Evolutionary conservation across 2,113 vertebrate genomes (phyloP).

Genomic region (Eolophus roseicapilla): DNA sequence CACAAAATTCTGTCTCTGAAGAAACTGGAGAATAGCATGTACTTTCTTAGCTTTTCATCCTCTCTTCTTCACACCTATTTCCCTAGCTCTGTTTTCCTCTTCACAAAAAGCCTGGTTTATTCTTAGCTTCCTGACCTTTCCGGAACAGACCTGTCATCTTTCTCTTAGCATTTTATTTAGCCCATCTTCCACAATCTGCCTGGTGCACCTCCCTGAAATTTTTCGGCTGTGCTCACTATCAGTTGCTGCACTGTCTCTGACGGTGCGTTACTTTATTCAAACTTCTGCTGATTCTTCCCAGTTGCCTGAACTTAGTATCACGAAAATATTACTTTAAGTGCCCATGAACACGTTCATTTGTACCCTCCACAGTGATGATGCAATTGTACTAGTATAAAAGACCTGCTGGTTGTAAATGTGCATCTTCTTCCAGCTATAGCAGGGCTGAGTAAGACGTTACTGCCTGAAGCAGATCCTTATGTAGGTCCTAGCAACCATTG

Average conservation of each 20-base stretch:
- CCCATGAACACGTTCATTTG: not conserved
- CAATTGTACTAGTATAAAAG: not conserved
- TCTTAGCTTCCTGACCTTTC: conserved; percentile 54
- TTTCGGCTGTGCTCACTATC: not conserved
- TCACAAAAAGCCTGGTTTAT: not conserved
- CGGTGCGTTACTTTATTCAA: not conserved
- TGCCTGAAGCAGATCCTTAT: not conserved
- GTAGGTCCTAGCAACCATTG: not conserved
- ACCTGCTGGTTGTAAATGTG: not conserved
- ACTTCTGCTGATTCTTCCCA: not conserved
- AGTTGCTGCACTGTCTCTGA: not conserved
- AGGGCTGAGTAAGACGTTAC: not conserved
- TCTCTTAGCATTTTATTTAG: not conserved
- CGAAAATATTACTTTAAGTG: not conserved
- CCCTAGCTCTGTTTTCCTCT: not conserved
- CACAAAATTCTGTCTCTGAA: not conserved
- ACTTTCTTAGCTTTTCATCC: not conserved
- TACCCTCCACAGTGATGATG: not conserved
- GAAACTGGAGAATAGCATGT: not conserved
- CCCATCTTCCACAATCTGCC: not conserved
- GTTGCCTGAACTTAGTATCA: not conserved
- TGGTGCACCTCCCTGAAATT: not conserved
- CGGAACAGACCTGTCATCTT: not conserved
- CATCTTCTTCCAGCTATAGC: not conserved
- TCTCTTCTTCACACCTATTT: conserved; percentile 33